A percentile compares a stretch with the other conserved stretches of the same genome.
Evolutionary conservation across 64 coral and sea anemone species (phyloP).

Genomic region (Pocillopora damicornis): DNA sequence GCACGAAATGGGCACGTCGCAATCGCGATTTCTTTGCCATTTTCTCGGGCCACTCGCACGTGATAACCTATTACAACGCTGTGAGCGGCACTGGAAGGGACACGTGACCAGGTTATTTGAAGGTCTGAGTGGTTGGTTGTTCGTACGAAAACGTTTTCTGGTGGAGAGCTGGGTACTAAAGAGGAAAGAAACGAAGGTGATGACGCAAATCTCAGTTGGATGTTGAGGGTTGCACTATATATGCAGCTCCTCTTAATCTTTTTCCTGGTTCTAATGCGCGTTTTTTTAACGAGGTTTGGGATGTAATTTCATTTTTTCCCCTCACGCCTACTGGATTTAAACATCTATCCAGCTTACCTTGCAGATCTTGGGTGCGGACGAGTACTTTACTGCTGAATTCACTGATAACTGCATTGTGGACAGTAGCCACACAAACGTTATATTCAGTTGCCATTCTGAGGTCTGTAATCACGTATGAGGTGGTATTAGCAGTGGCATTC

Average conservation of each 20-base stretch:
- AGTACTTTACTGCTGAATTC: neutral
- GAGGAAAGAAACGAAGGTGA: neutral
- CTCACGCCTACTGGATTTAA: too few relatives aligned
- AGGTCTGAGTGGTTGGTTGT: neutral
- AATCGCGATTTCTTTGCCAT: neutral
- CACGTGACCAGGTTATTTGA: slow-evolving; percentile 4
- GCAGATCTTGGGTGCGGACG: neutral
- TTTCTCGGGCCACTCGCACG: neutral
- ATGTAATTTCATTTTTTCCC: too few relatives aligned
- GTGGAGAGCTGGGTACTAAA: slow-evolving; percentile 9
- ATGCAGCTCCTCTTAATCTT: too few relatives aligned
- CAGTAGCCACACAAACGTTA: neutral
- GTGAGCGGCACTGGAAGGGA: neutral
- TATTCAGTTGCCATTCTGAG: neutral
- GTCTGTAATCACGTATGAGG: neutral
- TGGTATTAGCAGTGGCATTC: neutral
- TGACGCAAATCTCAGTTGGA: neutral
- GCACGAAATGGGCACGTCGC: neutral
- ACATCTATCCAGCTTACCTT: too few relatives aligned
- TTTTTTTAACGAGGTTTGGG: too few relatives aligned
- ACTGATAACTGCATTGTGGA: neutral
- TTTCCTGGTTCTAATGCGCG: too few relatives aligned
- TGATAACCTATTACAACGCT: neutral
- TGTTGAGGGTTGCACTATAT: too few relatives aligned
- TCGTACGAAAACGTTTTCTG: neutral